Evolutionary conservation across 2,797 vertebrate species (phyloP).

Genomic region (Pseudochaenichthys georgianus): DNA sequence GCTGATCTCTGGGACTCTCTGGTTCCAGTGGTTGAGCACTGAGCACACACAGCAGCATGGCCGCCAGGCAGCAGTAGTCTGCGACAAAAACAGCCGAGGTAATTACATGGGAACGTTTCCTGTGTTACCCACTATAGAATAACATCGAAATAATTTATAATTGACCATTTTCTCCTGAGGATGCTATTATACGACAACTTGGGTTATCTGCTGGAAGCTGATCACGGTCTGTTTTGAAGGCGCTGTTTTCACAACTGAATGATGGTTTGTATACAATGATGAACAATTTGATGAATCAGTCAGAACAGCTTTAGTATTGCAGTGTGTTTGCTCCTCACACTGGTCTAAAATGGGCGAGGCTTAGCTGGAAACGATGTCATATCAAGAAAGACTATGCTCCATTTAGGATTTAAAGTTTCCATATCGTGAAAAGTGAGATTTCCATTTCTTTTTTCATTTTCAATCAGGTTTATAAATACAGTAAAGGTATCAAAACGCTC

Average conservation of each 20-base stretch:
- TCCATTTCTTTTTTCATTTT: too few relatives aligned
- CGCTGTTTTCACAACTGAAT: neutral
- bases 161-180: constrained; percentile 23
- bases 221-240: neutral
- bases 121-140: constrained; percentile 6
- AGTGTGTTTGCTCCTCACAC: too few relatives aligned
- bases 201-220: neutral
- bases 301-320: neutral
- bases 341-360: neutral
- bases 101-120: constrained; percentile 41
- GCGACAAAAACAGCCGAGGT: constrained; percentile 31
- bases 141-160: constrained; percentile 3
- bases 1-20: constrained; percentile 57
- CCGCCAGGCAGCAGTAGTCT: constrained; percentile 34
- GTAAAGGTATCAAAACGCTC: too few relatives aligned
- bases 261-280: neutral
- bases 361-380: neutral
- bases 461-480: too few relatives aligned
- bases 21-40: constrained; percentile 63
- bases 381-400: too few relatives aligned
- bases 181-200: neutral
- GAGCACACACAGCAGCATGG: constrained; percentile 45
- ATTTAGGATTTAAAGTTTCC: too few relatives aligned
- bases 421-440: too few relatives aligned
- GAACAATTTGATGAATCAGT: neutral